Percentiles rank a stretch among this genome's conserved stretches.
phyloP scores from a whole-genome alignment of 2,113 vertebrate species.

The Ancistrus triradiatus region DNA sequence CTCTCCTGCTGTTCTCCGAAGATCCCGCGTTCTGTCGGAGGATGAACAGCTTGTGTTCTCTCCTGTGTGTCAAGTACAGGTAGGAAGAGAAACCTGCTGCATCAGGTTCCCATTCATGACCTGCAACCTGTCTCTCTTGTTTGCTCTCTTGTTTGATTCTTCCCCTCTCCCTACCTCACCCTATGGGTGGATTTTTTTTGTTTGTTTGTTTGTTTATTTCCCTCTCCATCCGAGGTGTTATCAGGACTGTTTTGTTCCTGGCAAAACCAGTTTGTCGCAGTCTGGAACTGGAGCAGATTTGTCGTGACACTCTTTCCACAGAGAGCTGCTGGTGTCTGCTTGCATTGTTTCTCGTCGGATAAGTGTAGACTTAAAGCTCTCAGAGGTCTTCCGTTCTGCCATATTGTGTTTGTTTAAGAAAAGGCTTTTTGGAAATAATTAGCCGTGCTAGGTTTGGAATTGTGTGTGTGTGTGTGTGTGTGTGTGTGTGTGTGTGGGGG shows the following conservation, averaged over 20 bases:
- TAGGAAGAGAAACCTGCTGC: slow-evolving; percentile 55
- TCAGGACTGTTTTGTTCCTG: slow-evolving; percentile 24
- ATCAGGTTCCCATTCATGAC: neutral
- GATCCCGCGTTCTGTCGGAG: slow-evolving; percentile 59
- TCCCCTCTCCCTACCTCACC: neutral
- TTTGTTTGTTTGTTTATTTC: no score
- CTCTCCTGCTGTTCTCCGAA: slow-evolving; percentile 62
- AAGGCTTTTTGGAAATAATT: slow-evolving; percentile 20
- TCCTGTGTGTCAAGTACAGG: slow-evolving; percentile 87
- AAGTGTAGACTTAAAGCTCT: slow-evolving; percentile 20
- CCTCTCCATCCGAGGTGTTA: neutral
- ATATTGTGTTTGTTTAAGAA: slow-evolving; percentile 30
- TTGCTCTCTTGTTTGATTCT: slow-evolving; percentile 5
- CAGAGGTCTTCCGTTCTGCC: slow-evolving; percentile 13
- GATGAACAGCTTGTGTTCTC: slow-evolving; percentile 84
- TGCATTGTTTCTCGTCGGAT: slow-evolving; percentile 1
- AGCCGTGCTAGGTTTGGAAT: slow-evolving; percentile 1
- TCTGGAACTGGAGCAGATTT: slow-evolving; percentile 7
- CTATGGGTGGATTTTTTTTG: neutral
- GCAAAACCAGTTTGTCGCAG: slow-evolving; percentile 26
- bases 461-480: slow-evolving; percentile 27
- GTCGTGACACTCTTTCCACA: slow-evolving; percentile 1
- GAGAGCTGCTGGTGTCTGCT: slow-evolving; percentile 5
- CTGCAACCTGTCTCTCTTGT: neutral
- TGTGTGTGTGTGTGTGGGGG: slow-evolving; percentile 31